Evolutionary conservation across 2,888 invertebrate species (phyloP), one percentile per base, ranked within the genome.

Genomic region (Apeira syringaria): DNA sequence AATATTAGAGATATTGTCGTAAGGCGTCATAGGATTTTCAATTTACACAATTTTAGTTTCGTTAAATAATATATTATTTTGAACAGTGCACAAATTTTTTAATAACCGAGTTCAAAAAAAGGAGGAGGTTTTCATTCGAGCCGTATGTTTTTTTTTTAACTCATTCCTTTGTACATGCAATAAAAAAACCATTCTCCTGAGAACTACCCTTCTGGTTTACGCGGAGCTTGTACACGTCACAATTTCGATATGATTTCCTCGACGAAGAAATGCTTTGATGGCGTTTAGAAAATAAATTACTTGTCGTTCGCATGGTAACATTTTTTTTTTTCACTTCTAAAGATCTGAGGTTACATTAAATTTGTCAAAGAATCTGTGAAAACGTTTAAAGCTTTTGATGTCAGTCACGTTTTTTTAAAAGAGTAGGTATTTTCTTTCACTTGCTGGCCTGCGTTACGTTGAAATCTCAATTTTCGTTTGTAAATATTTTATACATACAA

Each of bases 291-390:
- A 59, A 49, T 47, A 59, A 59, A 59, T 59, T 57, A 57, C 56
- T 38, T 46, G 38, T 52, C 52, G 38, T 32, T 32, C 38, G 44
- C 40, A 46, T 50, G 50, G 37, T 50, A 58, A 58, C 44, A 49
- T 47, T 48, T 54, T 58, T 59, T 52, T 45, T 43, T 59, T 52
- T 45, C 37, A 35, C 35, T 28, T 28, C 37, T 28, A 44, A 49
- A 48, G 20, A 39, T 43, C 45, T 44, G 35, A 48, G 42, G 54
- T 53, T 50, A 56, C 50, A 48, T 61, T 59, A 53, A 56, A 52
- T 52, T 59, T 49, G 52, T 56, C 53, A 52, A 59, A 57, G 56
- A 57, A 57, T 52, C 53, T 47, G 39, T 50, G 50, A 51, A 55
- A 56, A 51, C 52, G 55, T 53, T 58, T 51, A 48, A 40, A 33